phyloP scores from a whole-genome alignment of 2,888 invertebrate species.

The Zelleria hepariella region DNA sequence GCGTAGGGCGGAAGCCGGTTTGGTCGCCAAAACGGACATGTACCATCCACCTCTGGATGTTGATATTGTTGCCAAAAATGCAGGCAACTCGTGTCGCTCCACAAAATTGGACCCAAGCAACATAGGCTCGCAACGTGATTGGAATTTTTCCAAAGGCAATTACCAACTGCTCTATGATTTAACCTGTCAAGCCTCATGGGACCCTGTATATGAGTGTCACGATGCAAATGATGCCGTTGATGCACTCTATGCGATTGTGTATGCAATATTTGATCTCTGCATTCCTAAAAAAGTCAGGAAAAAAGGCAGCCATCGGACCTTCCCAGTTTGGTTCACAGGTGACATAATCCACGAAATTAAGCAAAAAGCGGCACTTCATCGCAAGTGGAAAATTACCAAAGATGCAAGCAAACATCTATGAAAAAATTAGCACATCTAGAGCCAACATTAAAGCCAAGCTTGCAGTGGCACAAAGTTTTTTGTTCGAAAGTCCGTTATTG shows the following conservation, averaged over 20 bases:
- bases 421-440: background rate
- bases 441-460: background rate
- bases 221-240: constrained; percentile 1
- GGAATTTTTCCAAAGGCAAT: constrained; percentile 1
- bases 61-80: background rate
- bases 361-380: background rate
- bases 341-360: background rate
- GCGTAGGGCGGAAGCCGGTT: background rate
- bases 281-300: background rate
- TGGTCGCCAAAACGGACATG: background rate
- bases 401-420: background rate
- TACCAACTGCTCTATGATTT: background rate
- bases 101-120: background rate
- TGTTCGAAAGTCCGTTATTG: no score
- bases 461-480: background rate
- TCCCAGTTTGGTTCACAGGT: background rate
- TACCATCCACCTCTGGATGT: constrained; percentile 4
- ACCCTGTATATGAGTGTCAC: background rate
- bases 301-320: background rate
- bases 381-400: background rate
- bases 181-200: background rate
- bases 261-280: background rate
- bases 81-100: no score
- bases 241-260: background rate
- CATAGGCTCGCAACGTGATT: background rate